phyloP scores from a whole-genome alignment of 2,113 vertebrate species.

The Oreochromis tanganicae region DNA sequence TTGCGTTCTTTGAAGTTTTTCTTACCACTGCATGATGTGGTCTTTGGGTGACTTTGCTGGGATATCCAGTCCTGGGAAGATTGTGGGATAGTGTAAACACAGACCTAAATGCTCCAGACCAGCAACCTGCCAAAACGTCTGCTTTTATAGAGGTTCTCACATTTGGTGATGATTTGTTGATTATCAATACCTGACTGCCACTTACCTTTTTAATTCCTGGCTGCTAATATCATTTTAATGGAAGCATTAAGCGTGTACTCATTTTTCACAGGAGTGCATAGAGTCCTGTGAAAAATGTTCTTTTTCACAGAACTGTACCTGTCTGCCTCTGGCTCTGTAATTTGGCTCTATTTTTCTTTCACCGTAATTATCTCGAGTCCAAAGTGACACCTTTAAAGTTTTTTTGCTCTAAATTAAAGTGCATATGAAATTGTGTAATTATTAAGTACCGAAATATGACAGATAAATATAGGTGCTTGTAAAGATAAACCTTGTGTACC shows the following conservation, averaged over 20 bases:
- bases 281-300: not conserved
- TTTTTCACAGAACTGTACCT: not conserved
- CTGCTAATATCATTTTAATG: not conserved
- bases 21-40: not conserved
- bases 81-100: not conserved
- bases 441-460: not conserved
- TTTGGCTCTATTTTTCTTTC: not conserved
- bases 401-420: not conserved
- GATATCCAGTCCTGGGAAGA: not conserved
- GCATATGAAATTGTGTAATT: not conserved
- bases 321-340: not conserved
- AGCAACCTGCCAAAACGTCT: not conserved
- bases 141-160: not conserved
- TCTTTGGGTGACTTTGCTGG: not conserved
- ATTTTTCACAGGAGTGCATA: not conserved
- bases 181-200: not conserved
- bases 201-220: not conserved
- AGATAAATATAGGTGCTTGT: not conserved
- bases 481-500: not conserved
- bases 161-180: not conserved
- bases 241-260: not conserved
- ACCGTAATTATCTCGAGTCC: not conserved
- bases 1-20: not conserved
- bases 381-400: not conserved
- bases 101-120: not conserved